Evolutionary conservation across 2,888 invertebrate genomes (phyloP).

Genomic region (Pyrocoelia pectoralis): DNA sequence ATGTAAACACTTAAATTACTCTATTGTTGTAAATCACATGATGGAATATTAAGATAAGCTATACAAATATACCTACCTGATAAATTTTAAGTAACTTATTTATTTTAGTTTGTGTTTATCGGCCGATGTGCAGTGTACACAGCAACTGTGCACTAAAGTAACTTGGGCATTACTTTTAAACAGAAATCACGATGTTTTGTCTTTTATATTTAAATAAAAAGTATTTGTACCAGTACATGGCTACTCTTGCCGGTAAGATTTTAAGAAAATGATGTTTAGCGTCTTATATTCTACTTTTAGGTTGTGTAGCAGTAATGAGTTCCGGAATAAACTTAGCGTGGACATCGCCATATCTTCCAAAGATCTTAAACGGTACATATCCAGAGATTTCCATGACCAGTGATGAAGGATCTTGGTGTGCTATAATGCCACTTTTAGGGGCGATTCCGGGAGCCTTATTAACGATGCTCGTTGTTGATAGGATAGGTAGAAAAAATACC

Average conservation of each 20-base stretch:
- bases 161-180: no score
- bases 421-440: slow-evolving; percentile 71
- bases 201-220: slow-evolving; percentile 14
- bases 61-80: no score
- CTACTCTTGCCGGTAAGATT: slow-evolving; percentile 50
- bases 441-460: slow-evolving; percentile 69
- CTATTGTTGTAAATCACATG: no score
- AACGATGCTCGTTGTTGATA: slow-evolving; percentile 68
- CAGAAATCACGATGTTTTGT: neutral
- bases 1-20: no score
- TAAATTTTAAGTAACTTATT: no score
- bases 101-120: no score
- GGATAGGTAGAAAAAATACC: slow-evolving; percentile 67
- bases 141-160: no score
- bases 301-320: slow-evolving; percentile 49
- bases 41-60: no score
- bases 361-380: slow-evolving; percentile 57
- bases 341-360: slow-evolving; percentile 67
- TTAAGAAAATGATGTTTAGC: no score
- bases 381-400: slow-evolving; percentile 63
- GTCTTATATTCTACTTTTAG: slow-evolving; percentile 39
- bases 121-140: no score
- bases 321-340: slow-evolving; percentile 61
- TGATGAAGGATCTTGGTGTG: slow-evolving; percentile 68
- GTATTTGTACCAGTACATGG: slow-evolving; percentile 51